Evolutionary conservation across 2,888 invertebrate genomes (phyloP), one percentile per base, ranked within the genome.

Genomic region (Torymus auratus): DNA sequence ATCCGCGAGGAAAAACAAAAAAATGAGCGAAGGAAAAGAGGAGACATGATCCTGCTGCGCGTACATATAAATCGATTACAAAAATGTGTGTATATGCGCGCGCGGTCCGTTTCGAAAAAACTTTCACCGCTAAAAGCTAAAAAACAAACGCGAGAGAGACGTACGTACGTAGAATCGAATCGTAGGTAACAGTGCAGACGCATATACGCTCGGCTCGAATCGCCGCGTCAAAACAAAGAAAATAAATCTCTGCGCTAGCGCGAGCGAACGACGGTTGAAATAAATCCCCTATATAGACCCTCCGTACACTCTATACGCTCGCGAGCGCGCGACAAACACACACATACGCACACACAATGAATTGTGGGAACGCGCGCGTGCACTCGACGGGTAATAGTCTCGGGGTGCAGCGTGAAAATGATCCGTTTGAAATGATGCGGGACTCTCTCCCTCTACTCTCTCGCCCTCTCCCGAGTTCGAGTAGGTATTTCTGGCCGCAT

Each of bases 381-480:
- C 41, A 65, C 67, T 67, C 67, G 41, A 68, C 68, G 20, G 23
- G 65, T 78, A 78, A 78, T 71, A 71, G 71, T 71, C 78, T n/a
- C 58, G 65, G 65, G 50, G 78, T 28, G 65, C 14, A 23, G 50
- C 65, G 58, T 73, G 78, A 73, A 78, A 78, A 78, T 78, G 72
- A 78, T 78, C 78, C 78, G 78, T 72, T 78, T 68, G 70, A 65
- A 80, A 80, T 80, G 65, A 80, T 75, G 80, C 70, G 80, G 70
- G 75, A 58, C 23, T 52, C 55, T 4, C 15, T 52, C 55, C 4
- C 65, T 72, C 55, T 52, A 50, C 61, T 10, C 50, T 50, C 56
- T 56, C 50, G 28, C 60, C 20, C 20, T 12, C 28, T 68, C 56
- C 2, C 56, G 28, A 28, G 28, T 28, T 68, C 58, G 58, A 64